Evolutionary conservation across 1,140 invertebrate species (phyloP).

Genomic region (Neoseiulus cucumeris): DNA sequence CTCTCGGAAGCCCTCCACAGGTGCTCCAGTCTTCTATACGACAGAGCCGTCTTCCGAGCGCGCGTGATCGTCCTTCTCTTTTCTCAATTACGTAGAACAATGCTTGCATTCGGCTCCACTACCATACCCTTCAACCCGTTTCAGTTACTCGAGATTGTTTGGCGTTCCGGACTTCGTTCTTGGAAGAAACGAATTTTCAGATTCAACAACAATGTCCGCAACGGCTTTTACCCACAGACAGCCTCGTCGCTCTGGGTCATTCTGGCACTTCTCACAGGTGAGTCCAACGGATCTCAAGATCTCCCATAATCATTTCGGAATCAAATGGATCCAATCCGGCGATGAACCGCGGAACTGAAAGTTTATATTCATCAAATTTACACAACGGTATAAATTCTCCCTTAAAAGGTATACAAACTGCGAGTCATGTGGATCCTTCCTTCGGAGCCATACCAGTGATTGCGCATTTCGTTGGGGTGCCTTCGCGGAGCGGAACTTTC

Average conservation of each 20-base stretch:
- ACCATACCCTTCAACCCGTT: background rate
- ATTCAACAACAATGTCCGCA: constrained; percentile 57
- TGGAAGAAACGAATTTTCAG: constrained; percentile 77
- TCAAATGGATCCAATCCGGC: no score
- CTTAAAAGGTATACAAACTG: background rate
- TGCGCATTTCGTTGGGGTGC: background rate
- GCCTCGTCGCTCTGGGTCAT: constrained; percentile 61
- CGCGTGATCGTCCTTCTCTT: no score
- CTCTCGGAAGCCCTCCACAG: no score
- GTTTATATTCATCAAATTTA: no score
- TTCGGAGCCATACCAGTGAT: constrained; percentile 5
- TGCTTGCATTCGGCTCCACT: no score
- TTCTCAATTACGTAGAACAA: no score
- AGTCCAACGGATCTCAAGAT: background rate
- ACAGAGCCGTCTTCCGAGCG: no score
- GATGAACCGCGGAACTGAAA: no score
- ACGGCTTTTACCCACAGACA: constrained; percentile 84
- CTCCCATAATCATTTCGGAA: no score
- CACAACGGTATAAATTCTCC: no score
- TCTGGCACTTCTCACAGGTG: constrained; percentile 1
- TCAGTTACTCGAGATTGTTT: constrained; percentile 34
- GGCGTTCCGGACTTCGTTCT: constrained; percentile 71
- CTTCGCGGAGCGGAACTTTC: constrained; percentile 6
- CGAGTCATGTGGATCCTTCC: background rate
- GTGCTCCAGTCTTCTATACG: no score